Evolutionary conservation across 1,140 invertebrate genomes (phyloP), one percentile per base, ranked within the genome.

Genomic region (Ctenoplectra terminalis): DNA sequence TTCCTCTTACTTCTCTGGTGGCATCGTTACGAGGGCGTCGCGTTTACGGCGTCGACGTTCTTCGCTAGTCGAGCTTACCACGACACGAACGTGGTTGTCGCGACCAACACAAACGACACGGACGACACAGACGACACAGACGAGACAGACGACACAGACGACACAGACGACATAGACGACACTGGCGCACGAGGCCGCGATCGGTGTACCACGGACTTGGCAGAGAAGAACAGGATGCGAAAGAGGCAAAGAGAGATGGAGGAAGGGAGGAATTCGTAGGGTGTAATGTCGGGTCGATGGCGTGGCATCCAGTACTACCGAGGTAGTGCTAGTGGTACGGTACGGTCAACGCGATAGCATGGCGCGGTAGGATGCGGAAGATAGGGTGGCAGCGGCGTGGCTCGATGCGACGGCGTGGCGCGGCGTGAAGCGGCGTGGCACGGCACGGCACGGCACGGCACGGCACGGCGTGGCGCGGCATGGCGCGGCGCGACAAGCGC

Each of bases 1-100:
- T 60, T 66, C 79, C 70, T 77, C 64, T 76, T 84, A 82, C 72
- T 86, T 90, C 91, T 88, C 90, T 85, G 91, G 90, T 88, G 89
- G 90, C 90, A 87, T 91, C 90, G 88, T 91, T 90, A 89, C 90
- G 90, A 90, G 89, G 90, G 89, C 90, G 90, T 90, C 89, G 90
- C 89, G 86, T 91, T 91, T 91, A 91, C 88, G 90, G 87, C 89
- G 90, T 89, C 90, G 89, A 89, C 90, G 90, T 87, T 82, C 83
- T 78, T 73, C 88, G 87, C 86, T 87, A 90, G 83, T 77, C 82
- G 75, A 79, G 82, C 87, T 84, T 83, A 87, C 88, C 83, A 81
- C 60, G 52, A 50, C 82, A 61, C 69, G 70, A 29, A 69, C 81
- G 58, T 48, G 34, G 72, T 79, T 67, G 74, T 82, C 84, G 79